phyloP scores from a whole-genome alignment of 2,888 invertebrate species.

The Magallana nippona region DNA sequence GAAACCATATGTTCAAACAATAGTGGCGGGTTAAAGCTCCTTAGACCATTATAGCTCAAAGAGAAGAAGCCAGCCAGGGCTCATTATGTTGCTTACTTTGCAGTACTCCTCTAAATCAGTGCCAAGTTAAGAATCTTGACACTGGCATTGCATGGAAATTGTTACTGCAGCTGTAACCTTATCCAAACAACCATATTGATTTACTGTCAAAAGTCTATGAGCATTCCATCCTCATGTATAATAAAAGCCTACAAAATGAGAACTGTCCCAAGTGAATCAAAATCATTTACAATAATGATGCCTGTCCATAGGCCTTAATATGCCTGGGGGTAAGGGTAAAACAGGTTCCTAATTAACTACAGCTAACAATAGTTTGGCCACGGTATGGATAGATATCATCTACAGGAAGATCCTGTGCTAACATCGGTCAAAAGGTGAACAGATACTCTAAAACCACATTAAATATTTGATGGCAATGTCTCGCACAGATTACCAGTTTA shows the following conservation, averaged over 20 bases:
- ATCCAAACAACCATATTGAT: slow-evolving; percentile 2
- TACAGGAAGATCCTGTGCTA: too few relatives aligned
- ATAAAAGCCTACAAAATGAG: slow-evolving; percentile 11
- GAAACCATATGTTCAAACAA: slow-evolving; percentile 32
- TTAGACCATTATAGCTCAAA: not conserved
- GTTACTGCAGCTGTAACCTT: not conserved
- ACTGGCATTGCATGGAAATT: not conserved
- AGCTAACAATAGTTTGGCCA: too few relatives aligned
- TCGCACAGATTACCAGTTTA: not conserved
- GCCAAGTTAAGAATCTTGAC: slow-evolving; percentile 3
- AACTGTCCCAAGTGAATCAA: not conserved
- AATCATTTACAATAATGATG: not conserved
- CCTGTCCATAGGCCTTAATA: not conserved
- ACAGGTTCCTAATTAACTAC: too few relatives aligned
- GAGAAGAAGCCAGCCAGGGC: not conserved
- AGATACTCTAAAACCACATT: not conserved
- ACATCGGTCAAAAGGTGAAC: slow-evolving; percentile 8
- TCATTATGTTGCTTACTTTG: not conserved
- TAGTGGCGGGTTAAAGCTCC: not conserved
- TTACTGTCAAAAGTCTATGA: slow-evolving; percentile 1
- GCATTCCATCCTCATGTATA: slow-evolving; percentile 12
- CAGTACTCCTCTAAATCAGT: not conserved
- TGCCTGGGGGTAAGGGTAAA: too few relatives aligned
- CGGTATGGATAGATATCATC: too few relatives aligned
- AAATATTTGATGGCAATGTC: not conserved